These are phyloP conservation scores for Pachydiplax longipennis DNA, from an alignment of 2,888 invertebrate genomes.

Conservation along the genomic window DNA sequence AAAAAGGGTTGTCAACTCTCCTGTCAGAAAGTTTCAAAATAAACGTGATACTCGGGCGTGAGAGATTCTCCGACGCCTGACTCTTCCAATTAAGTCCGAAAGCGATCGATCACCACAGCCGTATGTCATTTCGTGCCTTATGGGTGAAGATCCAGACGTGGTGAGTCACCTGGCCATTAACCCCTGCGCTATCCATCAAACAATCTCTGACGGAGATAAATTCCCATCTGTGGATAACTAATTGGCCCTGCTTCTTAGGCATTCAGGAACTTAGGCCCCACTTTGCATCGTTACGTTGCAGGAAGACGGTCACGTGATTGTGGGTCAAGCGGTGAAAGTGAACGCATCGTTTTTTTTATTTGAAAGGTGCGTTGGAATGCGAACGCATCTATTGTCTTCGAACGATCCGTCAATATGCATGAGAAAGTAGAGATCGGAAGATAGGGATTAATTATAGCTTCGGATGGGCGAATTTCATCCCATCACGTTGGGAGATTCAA, in stretches of 20 bases:
- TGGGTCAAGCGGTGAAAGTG: neutral
- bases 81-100: neutral
- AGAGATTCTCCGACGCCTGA: neutral
- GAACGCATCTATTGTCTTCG: too few relatives aligned
- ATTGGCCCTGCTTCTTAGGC: neutral
- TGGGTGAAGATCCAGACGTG: neutral
- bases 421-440: too few relatives aligned
- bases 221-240: neutral
- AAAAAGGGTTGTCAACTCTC: too few relatives aligned
- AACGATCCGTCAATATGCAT: too few relatives aligned
- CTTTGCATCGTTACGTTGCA: neutral
- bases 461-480: too few relatives aligned
- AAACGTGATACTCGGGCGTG: neutral
- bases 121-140: neutral
- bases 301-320: neutral
- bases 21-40: too few relatives aligned
- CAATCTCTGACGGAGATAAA: neutral
- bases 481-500: too few relatives aligned
- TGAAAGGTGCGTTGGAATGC: too few relatives aligned
- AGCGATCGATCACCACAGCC: neutral
- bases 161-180: neutral
- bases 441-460: too few relatives aligned
- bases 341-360: neutral
- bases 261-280: neutral
- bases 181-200: neutral